Evolutionary conservation across 2,888 invertebrate species (phyloP), one percentile per base, ranked within the genome.

Genomic region (Hirtodrosophila trivittata): DNA sequence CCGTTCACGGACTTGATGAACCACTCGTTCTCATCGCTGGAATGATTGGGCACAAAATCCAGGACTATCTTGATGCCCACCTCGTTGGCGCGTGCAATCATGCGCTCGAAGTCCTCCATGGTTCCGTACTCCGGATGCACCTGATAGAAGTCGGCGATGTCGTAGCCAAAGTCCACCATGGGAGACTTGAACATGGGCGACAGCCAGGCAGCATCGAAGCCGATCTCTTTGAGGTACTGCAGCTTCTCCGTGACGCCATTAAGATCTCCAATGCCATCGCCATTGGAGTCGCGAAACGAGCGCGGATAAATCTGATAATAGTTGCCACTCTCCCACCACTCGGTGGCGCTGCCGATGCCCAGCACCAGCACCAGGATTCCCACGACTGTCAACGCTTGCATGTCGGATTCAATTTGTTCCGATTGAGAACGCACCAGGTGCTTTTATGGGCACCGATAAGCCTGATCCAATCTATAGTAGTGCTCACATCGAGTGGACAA

Each of bases 281-380:
- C 94, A 86, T 95, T 90, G 42, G 94, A 93, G 88, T 97, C 97
- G 80, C 93, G 93, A 91, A 95, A 97, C 0, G 96, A 95, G 75
- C 95, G 92, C 0, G 95, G 94, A 87, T 95, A 95, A 13, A 96
- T 94, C 88, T 97, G 95, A 89, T 97, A 97, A 80, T 95, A 93
- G 69, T 89, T 90, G 21, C 88, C 90, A 62, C 83, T 87, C 58
- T 89, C 86, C 89, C 89, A 90, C 90, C 90, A 90, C 59, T 81
- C 56, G 3, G 68, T 75, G 67, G 82, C 78, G 10, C 66, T 32
- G 7, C 37, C 43, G 4, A 56, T 28, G 10, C 65, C 65, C 55
- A 84, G 39, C 39, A 67, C 57, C 33, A 68, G 37, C 0, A 52
- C 37, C 10, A 72, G 33, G 6, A 66, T 25, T 3, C 18, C 68